Evolutionary conservation across 2,113 vertebrate species (phyloP).

Genomic region (Sinocyclocheilus maitianheensis): DNA sequence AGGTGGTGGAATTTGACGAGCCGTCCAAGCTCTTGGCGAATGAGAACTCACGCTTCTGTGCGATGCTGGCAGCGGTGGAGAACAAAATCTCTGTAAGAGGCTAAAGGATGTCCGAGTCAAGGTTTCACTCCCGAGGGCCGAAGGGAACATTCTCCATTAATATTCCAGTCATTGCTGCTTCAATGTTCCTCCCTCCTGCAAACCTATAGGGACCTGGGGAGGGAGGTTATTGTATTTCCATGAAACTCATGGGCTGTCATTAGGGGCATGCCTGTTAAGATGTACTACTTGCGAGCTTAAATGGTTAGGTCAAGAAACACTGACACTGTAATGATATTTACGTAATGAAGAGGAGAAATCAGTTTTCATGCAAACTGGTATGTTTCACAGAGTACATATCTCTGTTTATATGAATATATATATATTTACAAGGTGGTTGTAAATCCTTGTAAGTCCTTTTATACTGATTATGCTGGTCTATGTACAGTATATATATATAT

Average conservation of each 20-base stretch:
- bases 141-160: conserved; percentile 67
- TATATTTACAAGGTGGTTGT: conserved; percentile 74
- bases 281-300: conserved; percentile 77
- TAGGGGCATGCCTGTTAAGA: conserved; percentile 63
- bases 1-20: conserved; percentile 92
- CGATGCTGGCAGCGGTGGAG: conserved; percentile 90
- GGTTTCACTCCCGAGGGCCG: conserved; percentile 27
- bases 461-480: conserved; percentile 75
- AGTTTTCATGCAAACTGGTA: conserved; percentile 75
- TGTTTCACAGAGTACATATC: conserved; percentile 68
- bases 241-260: conserved; percentile 55
- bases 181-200: conserved; percentile 60
- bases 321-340: conserved; percentile 80
- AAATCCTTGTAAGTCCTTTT: conserved; percentile 70
- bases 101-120: conserved; percentile 63
- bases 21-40: conserved; percentile 90
- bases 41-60: conserved; percentile 88
- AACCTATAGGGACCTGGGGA: conserved; percentile 34
- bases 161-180: conserved; percentile 64
- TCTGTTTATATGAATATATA: conserved; percentile 81
- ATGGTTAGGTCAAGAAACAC: conserved; percentile 84
- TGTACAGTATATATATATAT: conserved; percentile 70
- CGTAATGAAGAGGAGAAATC: conserved; percentile 81
- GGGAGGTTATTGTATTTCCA: conserved; percentile 50
- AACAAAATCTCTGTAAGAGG: conserved; percentile 93